Evolutionary conservation across 2,888 invertebrate species (phyloP), one percentile per base, ranked within the genome.

Genomic region (Campoplex capitator): DNA sequence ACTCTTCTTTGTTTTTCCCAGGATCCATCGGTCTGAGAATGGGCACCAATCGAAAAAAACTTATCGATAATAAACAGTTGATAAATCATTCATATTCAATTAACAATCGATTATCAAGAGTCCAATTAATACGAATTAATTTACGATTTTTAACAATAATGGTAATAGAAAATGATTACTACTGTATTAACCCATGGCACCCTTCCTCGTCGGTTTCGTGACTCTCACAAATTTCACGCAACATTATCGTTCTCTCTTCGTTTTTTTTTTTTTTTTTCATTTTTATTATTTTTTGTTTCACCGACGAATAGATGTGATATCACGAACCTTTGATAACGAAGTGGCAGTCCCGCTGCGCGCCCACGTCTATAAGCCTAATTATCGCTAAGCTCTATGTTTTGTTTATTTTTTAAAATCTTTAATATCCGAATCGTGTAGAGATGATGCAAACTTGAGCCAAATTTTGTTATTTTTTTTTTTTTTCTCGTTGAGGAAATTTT

Each of bases 331-430:
- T 88, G 88, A 87, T 88, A 86, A 88, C 83, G 87, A 88, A 85
- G 88, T 90, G 88, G 88, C 90, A 90, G 90, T 90, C 88, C 88
- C 89, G 89, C 89, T 89, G 88, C 88, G 88, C 87, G 75, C 83
- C 88, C 81, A 88, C 83, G 82, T 83, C 85, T 86, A 84, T 81
- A 82, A 79, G 79, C 83, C 80, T 86, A 88, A 77, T 74, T 83
- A 79, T 76, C 32, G 32, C 78, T 84, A 84, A 71, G 56, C 71
- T 82, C 77, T 75, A 84, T 35, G 65, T 74, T 45, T 68, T 78
- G 18, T 74, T 35, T 68, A 51, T 74, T 58, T 74, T 65, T 68
- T 23, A 16, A 62, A 58, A 45, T 42, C 67, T 42, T 56, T 32
- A 74, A n/a, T 67, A 65, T 74, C 38, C 32, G 42, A 82, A 84